phyloP scores from a whole-genome alignment of 2,888 invertebrate species.

The Eupsilia transversa region DNA sequence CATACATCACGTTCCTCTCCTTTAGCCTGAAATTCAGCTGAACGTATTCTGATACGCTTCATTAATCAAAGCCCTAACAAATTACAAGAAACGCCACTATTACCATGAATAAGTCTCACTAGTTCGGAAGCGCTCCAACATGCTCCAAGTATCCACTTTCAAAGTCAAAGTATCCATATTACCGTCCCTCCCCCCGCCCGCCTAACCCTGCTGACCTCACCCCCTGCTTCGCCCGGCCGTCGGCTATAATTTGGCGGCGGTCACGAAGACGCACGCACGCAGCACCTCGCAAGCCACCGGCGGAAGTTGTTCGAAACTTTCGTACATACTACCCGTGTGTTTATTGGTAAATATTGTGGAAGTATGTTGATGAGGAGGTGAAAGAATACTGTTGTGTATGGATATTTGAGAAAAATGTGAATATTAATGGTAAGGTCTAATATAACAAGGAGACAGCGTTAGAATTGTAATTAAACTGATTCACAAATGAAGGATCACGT shows the following conservation, averaged over 20 bases:
- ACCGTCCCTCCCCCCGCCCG: constrained; percentile 9
- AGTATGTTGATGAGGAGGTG: constrained; percentile 18
- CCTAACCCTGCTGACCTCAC: constrained; percentile 4
- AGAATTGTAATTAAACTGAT: constrained; percentile 14
- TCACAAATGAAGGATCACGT: constrained; percentile 1
- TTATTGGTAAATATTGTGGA: constrained; percentile 65
- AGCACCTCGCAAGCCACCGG: constrained; percentile 55
- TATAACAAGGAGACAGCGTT: not conserved
- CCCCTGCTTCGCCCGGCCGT: constrained; percentile 32
- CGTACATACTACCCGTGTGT: constrained; percentile 64
- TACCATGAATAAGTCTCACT: constrained; percentile 54
- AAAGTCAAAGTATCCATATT: constrained; percentile 70
- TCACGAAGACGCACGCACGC: constrained; percentile 67
- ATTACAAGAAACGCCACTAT: constrained; percentile 58
- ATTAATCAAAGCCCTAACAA: constrained; percentile 51
- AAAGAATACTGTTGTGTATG: constrained; percentile 10
- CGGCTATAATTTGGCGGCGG: constrained; percentile 61
- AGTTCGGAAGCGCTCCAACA: constrained; percentile 61
- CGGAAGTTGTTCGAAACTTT: constrained; percentile 68
- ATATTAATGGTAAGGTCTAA: not conserved
- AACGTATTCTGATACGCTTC: constrained; percentile 10
- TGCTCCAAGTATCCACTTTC: constrained; percentile 66
- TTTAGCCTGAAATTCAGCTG: constrained; percentile 6
- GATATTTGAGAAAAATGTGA: not conserved
- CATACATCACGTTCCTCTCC: constrained; percentile 16